These are phyloP conservation scores for Drosophila truncata DNA, from an alignment of 1,140 invertebrate species.

Conservation along the genomic window DNA sequence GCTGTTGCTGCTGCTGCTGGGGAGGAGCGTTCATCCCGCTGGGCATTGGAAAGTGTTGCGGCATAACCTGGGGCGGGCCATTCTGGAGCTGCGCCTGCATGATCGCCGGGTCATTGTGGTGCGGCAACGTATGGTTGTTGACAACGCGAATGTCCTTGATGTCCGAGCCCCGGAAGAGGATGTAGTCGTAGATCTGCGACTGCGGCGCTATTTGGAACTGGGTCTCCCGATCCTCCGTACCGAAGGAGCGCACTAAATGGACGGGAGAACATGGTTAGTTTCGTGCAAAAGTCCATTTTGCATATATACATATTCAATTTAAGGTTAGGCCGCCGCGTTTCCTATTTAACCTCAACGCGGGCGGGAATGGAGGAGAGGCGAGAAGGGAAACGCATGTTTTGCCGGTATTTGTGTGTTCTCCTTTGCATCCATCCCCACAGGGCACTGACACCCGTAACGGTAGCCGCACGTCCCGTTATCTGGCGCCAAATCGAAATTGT, in stretches of 20 bases:
- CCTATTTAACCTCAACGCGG: constrained; percentile 65
- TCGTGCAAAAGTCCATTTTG: constrained; percentile 6
- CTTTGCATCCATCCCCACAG: constrained; percentile 32
- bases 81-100: constrained; percentile 93
- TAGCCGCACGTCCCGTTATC: constrained; percentile 50
- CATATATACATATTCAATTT: constrained; percentile 15
- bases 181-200: constrained; percentile 99
- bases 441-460: constrained; percentile 52
- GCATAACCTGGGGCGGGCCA: constrained; percentile 84
- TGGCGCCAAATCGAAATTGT: constrained; percentile 58
- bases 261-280: constrained; percentile 2
- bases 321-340: constrained; percentile 44
- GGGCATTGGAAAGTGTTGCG: constrained; percentile 81
- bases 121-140: constrained; percentile 89
- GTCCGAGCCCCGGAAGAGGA: constrained; percentile 98
- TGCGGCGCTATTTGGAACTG: constrained; percentile 97
- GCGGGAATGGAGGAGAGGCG: constrained; percentile 6
- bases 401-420: constrained; percentile 39
- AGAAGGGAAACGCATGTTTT: constrained; percentile 41
- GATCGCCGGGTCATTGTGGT: constrained; percentile 97
- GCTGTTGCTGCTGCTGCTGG: constrained; percentile 66
- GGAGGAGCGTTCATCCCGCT: constrained; percentile 67
- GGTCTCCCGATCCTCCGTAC: constrained; percentile 98
- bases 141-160: constrained; percentile 99
- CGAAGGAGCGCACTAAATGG: constrained; percentile 96